Percentiles rank a stretch among this genome's conserved stretches.
Conservation (phyloP, 2,888 invertebrate species). For the Noctua pronuba region DNA sequence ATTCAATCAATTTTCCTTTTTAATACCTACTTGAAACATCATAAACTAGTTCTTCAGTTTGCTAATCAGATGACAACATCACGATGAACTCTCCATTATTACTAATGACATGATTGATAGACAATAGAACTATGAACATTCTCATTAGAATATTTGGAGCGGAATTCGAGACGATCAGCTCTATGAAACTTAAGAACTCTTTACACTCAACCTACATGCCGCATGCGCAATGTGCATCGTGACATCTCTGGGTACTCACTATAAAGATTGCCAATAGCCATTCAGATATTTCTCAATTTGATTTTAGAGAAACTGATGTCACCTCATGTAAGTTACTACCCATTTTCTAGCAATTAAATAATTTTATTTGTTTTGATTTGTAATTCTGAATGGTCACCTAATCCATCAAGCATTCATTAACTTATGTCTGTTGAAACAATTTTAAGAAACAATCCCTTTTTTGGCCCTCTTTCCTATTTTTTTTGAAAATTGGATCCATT, state of each 20-base stretch:
- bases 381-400: neutral
- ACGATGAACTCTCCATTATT: conserved; percentile 37
- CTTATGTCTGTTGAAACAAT: neutral
- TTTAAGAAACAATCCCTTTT: neutral
- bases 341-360: neutral
- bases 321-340: neutral
- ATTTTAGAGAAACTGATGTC: neutral
- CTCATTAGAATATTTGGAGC: conserved; percentile 45
- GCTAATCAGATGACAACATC: conserved; percentile 50
- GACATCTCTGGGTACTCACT: neutral
- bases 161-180: conserved; percentile 28
- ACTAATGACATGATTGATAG: conserved; percentile 53
- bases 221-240: neutral
- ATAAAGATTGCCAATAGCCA: neutral
- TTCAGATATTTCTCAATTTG: neutral
- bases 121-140: conserved; percentile 31
- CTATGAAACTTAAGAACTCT: conserved; percentile 44
- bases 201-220: conserved; percentile 18
- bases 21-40: neutral
- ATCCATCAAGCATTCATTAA: neutral
- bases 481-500: neutral
- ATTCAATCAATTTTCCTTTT: neutral
- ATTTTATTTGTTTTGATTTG: neutral
- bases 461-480: neutral
- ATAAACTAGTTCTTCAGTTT: conserved; percentile 22